Conservation (phyloP, 1,140 invertebrate species). For the Meloidogyne chitwoodi region DNA sequence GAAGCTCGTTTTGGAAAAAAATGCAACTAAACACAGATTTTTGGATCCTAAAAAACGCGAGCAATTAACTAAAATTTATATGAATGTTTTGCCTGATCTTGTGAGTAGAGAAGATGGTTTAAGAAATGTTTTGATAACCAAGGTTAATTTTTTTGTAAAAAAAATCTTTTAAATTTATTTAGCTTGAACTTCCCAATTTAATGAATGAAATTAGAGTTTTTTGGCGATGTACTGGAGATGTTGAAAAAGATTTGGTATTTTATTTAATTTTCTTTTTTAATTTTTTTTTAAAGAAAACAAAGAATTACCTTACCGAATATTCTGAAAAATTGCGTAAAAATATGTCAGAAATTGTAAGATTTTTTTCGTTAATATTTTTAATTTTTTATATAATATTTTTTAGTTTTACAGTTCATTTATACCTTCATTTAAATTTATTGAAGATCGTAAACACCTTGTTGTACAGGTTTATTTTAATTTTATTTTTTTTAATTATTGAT, state of each 20-base stretch:
- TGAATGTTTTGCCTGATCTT: slow-evolving; percentile 21
- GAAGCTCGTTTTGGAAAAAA: slow-evolving; percentile 23
- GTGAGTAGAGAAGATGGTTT: slow-evolving; percentile 27
- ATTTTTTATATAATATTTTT: slow-evolving; percentile 2
- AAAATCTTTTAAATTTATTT: background rate
- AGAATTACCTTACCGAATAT: slow-evolving; percentile 18
- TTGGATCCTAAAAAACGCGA: slow-evolving; percentile 40
- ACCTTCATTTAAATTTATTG: slow-evolving; percentile 36
- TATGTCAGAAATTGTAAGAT: slow-evolving; percentile 4
- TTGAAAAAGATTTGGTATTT: slow-evolving; percentile 19
- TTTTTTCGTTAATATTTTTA: too few species aligned
- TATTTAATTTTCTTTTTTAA: background rate
- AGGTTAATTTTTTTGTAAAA: background rate
- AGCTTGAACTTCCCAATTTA: slow-evolving; percentile 44
- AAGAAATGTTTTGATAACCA: slow-evolving; percentile 20
- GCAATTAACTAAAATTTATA: slow-evolving; percentile 36
- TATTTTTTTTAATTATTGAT: slow-evolving; percentile 12
- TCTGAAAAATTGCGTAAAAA: background rate
- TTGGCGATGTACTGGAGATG: slow-evolving; percentile 33
- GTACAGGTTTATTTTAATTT: slow-evolving; percentile 32
- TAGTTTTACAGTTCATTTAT: slow-evolving; percentile 24
- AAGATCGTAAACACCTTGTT: slow-evolving; percentile 33
- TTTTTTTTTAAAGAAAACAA: slow-evolving; percentile 23
- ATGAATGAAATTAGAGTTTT: slow-evolving; percentile 30
- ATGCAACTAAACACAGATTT: slow-evolving; percentile 16